Conservation (phyloP, 2,113 vertebrate genomes). For the Pelodiscus sinensis region DNA sequence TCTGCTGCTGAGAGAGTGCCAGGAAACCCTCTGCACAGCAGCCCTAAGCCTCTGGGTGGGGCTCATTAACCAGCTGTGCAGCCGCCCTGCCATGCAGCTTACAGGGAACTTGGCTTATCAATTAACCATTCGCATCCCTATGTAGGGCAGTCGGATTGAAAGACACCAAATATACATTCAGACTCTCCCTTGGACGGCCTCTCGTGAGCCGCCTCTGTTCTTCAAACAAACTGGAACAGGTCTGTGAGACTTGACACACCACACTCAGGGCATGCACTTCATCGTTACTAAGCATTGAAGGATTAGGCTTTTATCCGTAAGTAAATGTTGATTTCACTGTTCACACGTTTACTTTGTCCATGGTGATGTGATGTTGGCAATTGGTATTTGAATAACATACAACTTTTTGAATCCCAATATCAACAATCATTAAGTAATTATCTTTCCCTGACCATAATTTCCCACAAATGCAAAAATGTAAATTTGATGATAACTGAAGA, state of each 20-base stretch:
- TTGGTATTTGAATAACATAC: too few species aligned
- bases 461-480: too few species aligned
- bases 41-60: too few species aligned
- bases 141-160: background rate
- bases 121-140: background rate
- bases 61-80: too few species aligned
- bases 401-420: too few species aligned
- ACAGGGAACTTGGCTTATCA: too few species aligned
- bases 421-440: too few species aligned
- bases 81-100: too few species aligned
- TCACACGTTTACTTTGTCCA: background rate
- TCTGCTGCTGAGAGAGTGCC: too few species aligned
- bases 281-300: fast-evolving
- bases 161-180: background rate
- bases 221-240: background rate
- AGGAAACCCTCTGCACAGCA: too few species aligned
- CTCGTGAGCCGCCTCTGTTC: background rate
- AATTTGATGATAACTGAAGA: background rate
- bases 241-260: fast-evolving
- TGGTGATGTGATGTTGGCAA: too few species aligned
- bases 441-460: too few species aligned
- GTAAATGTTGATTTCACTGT: background rate
- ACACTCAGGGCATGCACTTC: fast-evolving
- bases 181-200: background rate
- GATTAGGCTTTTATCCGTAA: background rate